Percentiles rank a stretch among this genome's conserved stretches.
phyloP scores from a whole-genome alignment of 2,113 vertebrate genomes.

The Phaethornis superciliosus region DNA sequence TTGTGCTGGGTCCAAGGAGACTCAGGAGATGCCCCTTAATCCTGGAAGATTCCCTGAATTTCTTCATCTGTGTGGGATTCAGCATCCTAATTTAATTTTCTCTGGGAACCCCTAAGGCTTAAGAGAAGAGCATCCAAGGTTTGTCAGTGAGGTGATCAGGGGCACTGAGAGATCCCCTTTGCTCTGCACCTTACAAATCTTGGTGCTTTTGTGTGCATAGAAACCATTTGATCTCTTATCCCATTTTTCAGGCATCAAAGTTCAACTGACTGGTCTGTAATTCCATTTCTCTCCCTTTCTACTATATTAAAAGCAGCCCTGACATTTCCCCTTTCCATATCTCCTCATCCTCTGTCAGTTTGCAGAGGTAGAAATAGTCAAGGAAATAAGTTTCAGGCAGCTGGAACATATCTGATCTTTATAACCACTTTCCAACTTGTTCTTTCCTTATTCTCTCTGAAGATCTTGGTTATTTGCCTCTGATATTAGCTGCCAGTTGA shows the following conservation, averaged over 20 bases:
- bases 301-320: neutral
- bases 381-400: neutral
- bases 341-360: neutral
- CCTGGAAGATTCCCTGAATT: neutral
- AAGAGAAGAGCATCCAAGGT: neutral
- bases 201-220: fast-evolving
- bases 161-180: neutral
- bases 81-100: neutral
- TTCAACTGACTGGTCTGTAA: neutral
- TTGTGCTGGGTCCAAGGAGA: fast-evolving
- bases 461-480: neutral
- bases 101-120: neutral
- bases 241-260: neutral
- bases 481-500: neutral
- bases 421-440: neutral
- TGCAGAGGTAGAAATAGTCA: neutral
- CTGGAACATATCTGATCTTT: neutral
- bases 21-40: neutral
- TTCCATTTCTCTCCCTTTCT: neutral
- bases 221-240: neutral
- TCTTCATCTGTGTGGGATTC: neutral
- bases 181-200: neutral
- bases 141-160: neutral
- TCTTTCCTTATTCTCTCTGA: neutral
- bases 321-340: neutral